Evolutionary conservation across 2,797 vertebrate genomes (phyloP), one percentile per base, ranked within the genome.

Genomic region (Triplophysa bombifrons): DNA sequence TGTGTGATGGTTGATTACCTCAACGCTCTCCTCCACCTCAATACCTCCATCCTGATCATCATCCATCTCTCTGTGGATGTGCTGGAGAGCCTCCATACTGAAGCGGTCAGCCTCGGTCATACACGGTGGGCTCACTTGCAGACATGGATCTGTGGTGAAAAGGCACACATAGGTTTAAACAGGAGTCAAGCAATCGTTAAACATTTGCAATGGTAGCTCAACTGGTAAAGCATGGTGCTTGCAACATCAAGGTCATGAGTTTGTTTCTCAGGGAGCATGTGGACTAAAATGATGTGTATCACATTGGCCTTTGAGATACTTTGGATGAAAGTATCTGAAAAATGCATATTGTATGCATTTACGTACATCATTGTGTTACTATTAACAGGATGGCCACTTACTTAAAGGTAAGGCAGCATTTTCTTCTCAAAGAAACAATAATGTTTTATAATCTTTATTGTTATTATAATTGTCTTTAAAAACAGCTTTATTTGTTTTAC

Each of bases 81-180:
- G 96, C 11, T 94, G 92, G 85, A 99, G 94, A 66, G 97, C 96
- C 89, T 98, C 98, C 34, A 98, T 90, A 84, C 96, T 98, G 88
- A 93, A 96, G 75, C 93, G 94, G 69, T 99, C 98, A 3, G 96
- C 95, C 84, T 99, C 97, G 0, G 94, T 96, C 84, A 96, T 91
- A 87, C 97, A 98, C 0, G 95, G 95, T 2, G 97, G 96, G 79
- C 83, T 94, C 86, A 98, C 90, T 14, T 91, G 90, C 78, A 94
- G 90, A 86, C 95, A 98, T 60, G 94, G 94, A 88, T 98, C 97
- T 98, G 51, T 50, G 81, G 84, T 88, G 74, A 87, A 87, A 88
- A 80, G 84, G n/a, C 61, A 76, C 22, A 74, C 19, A 3, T 10
- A 9, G 14, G 38, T 74, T 22, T 16, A 17, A 19, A 22, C 17